Evolutionary conservation across 2,113 vertebrate genomes (phyloP), one percentile per base, ranked within the genome.

Genomic region (Hystrix brachyura): DNA sequence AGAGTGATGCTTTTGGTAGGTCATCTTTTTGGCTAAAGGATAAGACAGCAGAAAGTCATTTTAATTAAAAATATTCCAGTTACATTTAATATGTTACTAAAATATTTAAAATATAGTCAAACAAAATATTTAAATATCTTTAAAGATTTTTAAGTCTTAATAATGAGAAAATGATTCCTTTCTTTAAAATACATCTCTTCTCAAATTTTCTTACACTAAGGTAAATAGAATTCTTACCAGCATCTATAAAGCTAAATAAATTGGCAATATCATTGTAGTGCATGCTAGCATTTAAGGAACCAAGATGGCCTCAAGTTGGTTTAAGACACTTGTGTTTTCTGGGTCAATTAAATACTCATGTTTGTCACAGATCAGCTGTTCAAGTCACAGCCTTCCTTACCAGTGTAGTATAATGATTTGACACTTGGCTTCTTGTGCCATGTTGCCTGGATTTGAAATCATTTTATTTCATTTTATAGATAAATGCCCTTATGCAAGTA

Each of bases 381-480:
- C 29, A 79, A 87, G 15, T 93, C 60, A 51, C 7, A 71, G n/a
- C 53, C 38, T 60, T 96, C 82, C 65, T 65, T 65, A 72, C 69
- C n/a, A 79, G 7, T 48, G 12, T 32, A 29, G 8, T 5, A 27
- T 38, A 65, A 21, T 83, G 38, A 94, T 88, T 91, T 53, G 81
- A 7, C 29, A 14, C 14, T 29, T n/a, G 48, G 62, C 7, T 91
- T 87, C 80, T 90, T n/a, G 17, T 81, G 19, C 1, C 25, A 53
- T 69, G 80, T 48, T 92, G 13, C 46, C 69, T 90, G 38, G 48
- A 48, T 81, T 71, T 57, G 43, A 96, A 87, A 85, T 94, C 12
- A 81, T 4, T 60, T 90, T 76, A 34, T 27, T 96, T 92, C 27
- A 64, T 8, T 74, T 90, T 64, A 76, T 0, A 60, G 18, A 25